Conservation (phyloP, 2,113 vertebrate species). For the Hemiscyllium ocellatum region DNA sequence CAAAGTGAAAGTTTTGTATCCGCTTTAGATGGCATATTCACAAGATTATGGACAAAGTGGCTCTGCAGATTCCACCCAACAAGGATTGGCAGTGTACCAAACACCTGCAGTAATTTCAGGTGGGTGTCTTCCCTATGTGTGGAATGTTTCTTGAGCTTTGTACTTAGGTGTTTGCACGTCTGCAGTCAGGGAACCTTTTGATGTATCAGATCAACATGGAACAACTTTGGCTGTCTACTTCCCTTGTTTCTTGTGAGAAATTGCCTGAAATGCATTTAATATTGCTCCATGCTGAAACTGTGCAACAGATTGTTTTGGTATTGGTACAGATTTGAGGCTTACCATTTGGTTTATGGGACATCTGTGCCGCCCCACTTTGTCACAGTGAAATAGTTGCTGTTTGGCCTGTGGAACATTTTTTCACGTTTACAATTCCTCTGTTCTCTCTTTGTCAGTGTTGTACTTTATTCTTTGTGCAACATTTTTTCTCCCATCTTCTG, state of each 20-base stretch:
- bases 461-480: background rate
- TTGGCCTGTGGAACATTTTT: background rate
- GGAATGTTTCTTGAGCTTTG: background rate
- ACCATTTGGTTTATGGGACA: background rate
- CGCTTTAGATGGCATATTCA: background rate
- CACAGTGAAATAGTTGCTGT: background rate
- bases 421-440: background rate
- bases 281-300: background rate
- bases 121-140: background rate
- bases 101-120: constrained; percentile 22
- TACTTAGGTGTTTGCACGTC: background rate
- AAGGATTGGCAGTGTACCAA: background rate
- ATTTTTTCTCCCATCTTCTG: background rate
- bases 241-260: background rate
- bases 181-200: background rate
- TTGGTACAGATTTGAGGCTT: background rate
- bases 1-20: background rate
- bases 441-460: background rate
- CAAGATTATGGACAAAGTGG: constrained; percentile 34
- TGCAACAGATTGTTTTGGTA: background rate
- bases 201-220: background rate
- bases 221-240: background rate
- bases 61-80: background rate
- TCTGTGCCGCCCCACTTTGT: background rate
- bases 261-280: background rate